Evolutionary conservation across 2,797 vertebrate species (phyloP), one percentile per base, ranked within the genome.

Genomic region (Vireo griseus): DNA sequence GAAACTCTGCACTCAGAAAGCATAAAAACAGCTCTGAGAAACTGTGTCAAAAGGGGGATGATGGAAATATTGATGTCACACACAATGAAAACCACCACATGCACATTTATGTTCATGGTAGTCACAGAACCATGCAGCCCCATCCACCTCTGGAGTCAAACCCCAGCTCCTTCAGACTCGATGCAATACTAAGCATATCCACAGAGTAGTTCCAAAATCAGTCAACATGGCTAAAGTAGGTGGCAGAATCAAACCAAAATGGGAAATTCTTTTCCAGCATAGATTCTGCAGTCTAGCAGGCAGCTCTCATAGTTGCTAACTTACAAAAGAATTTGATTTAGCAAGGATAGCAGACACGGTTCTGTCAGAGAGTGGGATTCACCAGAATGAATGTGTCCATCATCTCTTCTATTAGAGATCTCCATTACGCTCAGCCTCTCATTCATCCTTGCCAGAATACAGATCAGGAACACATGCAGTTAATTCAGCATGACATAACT

Each of bases 1-100:
- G 93, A 94, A 98, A 97, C 88, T 96, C 97, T 98, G 95, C 65
- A 78, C 37, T 91, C 90, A 68, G 74, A 95, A 97, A 95, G 97
- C 50, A 97, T 13, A 44, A 88, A 90, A 22, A 79, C 6, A 40
- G 15, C 59, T 84, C 87, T 94, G 51, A 96, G 58, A 62, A 83
- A 63, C 35, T 54, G 42, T 95, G 52, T 92, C 95, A 94, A 96
- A 81, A 92, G 88, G 26, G 13, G 35, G 24, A 86, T 67, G 26
- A 22, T 29, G 22, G 73, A 58, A 97, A 91, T 31, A 86, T 6
- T 52, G 96, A 97, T 97, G 83, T 94, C 97, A 96, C 93, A 95
- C 96, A 92, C 90, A 94, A 95, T 86, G 93, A 81, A 96, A 87
- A 91, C 87, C 89, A 97, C 92, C 94, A 97, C 94, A 94, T 79